Base-by-base conservation (phyloP, 2,888 invertebrate genomes). In the Pardosa pseudoannulata region DNA sequence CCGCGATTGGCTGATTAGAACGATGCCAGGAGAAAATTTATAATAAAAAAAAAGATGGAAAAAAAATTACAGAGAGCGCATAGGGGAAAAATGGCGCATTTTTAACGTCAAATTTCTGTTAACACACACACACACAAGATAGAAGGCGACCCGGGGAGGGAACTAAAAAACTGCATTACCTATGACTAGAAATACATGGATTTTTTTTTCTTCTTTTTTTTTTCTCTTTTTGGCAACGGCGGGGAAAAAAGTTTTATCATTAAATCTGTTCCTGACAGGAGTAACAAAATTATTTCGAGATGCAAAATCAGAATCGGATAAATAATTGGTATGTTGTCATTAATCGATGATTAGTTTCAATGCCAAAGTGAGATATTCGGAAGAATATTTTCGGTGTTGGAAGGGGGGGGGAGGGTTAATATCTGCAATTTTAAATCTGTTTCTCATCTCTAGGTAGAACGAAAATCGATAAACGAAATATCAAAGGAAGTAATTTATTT, bases 1-100 rank as follows among this genome's bases (percentile, higher is more conserved):
- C 70, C 68, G 85, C 74, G 62, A 86, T 86, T 86, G 85, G 85
- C 79, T 86, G 85, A 86, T 86, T 86, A 86, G 71, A 73, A 39
- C 67, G 73, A 78, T 76, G 50, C 70, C 76, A 50, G 39, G 56
- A 56, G 29, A 74, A 70, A 41, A 67, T 65, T 68, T 39, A 80
- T 73, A 73, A 74, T 74, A 79, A 70, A 27, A 36, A 56, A 71
- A 76, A 32, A 31, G 28, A 56, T 19, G 50, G 27, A 71, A 41
- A 41, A 3, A 16, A 72, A 74, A 75, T 36, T 64, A 39, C 6
- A 7, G 23, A 46, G 23, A 11, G 29, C 28, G 19, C 2, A 31
- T 62, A 50, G 65, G 62, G 70, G 68, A 70, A 82, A 72, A 68
- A 29, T 70, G 71, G 70, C 71, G 46, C 82, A 70, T 76, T 82